Conservation (phyloP, 2,888 invertebrate genomes). For the Lithophane ornitopus region DNA sequence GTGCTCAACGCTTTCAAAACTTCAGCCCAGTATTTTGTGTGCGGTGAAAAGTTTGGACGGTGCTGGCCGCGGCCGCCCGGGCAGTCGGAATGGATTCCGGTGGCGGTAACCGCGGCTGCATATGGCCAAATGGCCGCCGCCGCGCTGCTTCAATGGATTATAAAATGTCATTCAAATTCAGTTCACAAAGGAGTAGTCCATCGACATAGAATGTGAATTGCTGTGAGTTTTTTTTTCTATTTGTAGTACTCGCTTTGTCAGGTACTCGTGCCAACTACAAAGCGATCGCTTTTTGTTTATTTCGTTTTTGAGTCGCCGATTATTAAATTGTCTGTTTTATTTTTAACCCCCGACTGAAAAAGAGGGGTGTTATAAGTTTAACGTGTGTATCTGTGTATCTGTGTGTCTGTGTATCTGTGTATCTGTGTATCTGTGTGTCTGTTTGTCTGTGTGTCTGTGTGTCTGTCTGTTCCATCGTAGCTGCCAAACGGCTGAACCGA, state of each 20-base stretch:
- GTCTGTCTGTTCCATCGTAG: too few species aligned
- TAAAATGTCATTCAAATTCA: conserved; percentile 37
- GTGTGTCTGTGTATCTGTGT: too few species aligned
- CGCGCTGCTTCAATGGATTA: conserved; percentile 10
- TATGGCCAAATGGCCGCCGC: conserved; percentile 1
- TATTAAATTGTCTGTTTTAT: too few species aligned
- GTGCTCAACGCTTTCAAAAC: conserved; percentile 38
- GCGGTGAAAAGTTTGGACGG: conserved; percentile 39
- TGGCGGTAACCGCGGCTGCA: conserved; percentile 4
- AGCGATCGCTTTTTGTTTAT: neutral
- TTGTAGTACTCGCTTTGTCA: neutral
- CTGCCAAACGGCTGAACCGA: too few species aligned
- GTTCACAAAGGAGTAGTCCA: conserved; percentile 7
- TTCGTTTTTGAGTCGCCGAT: too few species aligned
- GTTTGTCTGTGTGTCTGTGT: too few species aligned
- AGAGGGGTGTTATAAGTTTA: too few species aligned
- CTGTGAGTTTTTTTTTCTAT: conserved; percentile 1
- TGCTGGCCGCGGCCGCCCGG: neutral
- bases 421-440: too few species aligned
- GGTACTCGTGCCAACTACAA: neutral
- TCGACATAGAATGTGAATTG: conserved; percentile 1
- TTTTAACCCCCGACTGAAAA: too few species aligned
- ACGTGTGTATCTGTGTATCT: too few species aligned
- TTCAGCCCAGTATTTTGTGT: conserved; percentile 27
- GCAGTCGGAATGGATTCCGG: conserved; percentile 19